Conservation (phyloP, 2,113 vertebrate genomes). For the Caranx melampygus region DNA sequence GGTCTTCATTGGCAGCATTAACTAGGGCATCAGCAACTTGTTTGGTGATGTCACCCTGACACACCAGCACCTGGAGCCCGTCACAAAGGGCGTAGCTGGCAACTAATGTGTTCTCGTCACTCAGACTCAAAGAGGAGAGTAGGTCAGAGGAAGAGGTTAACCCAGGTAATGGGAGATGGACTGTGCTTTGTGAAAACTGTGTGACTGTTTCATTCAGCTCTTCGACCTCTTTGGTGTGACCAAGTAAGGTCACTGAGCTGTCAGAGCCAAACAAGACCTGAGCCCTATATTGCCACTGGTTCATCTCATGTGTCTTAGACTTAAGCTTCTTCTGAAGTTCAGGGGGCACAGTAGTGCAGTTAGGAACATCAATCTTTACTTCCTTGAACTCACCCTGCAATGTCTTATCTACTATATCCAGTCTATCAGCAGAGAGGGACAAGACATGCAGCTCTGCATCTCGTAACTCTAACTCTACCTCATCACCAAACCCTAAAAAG, state of each 20-base stretch:
- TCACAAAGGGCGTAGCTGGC: constrained; percentile 50
- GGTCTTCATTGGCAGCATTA: constrained; percentile 75
- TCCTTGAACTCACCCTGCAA: constrained; percentile 51
- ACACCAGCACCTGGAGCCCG: constrained; percentile 60
- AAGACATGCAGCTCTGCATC: constrained; percentile 59
- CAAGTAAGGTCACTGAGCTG: constrained; percentile 36
- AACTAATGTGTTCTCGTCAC: not conserved
- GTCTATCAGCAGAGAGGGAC: constrained; percentile 30
- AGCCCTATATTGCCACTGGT: constrained; percentile 28
- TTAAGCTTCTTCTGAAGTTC: constrained; percentile 53
- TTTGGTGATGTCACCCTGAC: constrained; percentile 75
- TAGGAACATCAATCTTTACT: constrained; percentile 31
- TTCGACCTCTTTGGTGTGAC: constrained; percentile 52
- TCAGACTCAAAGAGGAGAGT: not conserved
- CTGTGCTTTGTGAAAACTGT: constrained; percentile 36
- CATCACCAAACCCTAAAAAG: constrained; percentile 45
- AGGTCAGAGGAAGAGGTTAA: constrained; percentile 25
- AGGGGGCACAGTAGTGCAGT: not conserved
- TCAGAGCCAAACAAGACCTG: constrained; percentile 9
- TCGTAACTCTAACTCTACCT: constrained; percentile 55
- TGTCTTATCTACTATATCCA: constrained; percentile 27
- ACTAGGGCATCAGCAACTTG: constrained; percentile 71
- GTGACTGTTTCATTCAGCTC: constrained; percentile 40
- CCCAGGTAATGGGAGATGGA: constrained; percentile 53
- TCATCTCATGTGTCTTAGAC: constrained; percentile 38